phyloP scores from a whole-genome alignment of 2,888 invertebrate genomes.

The Rapana venosa region DNA sequence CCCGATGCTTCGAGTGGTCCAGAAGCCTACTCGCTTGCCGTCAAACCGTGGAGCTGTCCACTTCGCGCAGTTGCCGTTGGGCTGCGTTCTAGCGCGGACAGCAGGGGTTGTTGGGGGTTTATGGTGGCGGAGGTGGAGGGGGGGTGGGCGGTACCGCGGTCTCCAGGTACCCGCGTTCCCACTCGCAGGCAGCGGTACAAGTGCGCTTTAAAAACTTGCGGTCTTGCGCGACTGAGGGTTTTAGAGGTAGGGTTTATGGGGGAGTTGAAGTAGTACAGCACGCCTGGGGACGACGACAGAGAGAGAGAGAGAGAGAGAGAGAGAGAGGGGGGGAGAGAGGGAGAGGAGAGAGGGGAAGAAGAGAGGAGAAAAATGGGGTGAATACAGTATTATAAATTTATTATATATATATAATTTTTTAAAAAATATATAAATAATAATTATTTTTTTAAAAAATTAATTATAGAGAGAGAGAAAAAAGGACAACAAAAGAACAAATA shows the following conservation, averaged over 20 bases:
- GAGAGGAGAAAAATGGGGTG: too few relatives aligned
- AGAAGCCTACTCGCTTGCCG: neutral
- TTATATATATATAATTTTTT: too few relatives aligned
- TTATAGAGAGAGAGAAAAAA: too few relatives aligned
- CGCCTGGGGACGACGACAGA: conserved; percentile 82
- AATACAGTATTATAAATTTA: too few relatives aligned
- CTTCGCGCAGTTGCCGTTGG: conserved; percentile 43
- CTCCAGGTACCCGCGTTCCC: conserved; percentile 55
- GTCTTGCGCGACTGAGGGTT: conserved; percentile 95
- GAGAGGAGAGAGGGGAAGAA: too few relatives aligned
- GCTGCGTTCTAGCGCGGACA: conserved; percentile 41
- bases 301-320: too few relatives aligned
- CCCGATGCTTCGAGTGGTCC: neutral
- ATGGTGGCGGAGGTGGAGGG: conserved; percentile 51
- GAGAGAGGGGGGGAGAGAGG: too few relatives aligned
- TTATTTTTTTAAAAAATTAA: too few relatives aligned
- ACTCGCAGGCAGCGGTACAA: conserved; percentile 70
- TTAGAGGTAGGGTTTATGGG: conserved; percentile 94
- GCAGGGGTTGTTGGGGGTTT: conserved; percentile 55
- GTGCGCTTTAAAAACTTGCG: conserved; percentile 91
- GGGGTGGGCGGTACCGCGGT: conserved; percentile 48
- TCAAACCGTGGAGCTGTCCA: conserved; percentile 47
- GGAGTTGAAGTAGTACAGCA: conserved; percentile 94
- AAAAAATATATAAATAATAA: too few relatives aligned
- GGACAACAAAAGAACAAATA: too few relatives aligned